Evolutionary conservation across 2,888 invertebrate genomes (phyloP).

Genomic region (Scotopteryx bipunctaria): DNA sequence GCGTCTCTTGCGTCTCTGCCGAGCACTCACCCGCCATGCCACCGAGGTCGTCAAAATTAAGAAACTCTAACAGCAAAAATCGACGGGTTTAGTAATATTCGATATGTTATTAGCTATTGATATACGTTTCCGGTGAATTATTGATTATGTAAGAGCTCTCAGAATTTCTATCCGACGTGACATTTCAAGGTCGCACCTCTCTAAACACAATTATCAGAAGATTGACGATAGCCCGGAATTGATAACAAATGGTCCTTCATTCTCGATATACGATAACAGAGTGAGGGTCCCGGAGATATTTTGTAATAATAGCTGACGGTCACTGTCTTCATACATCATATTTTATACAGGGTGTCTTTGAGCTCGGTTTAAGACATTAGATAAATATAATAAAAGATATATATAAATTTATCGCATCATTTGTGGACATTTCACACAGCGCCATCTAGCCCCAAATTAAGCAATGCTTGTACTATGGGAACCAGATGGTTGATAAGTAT

Average conservation of each 20-base stretch:
- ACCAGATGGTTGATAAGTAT: too few relatives aligned
- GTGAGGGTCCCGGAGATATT: slow-evolving; percentile 20
- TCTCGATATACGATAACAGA: slow-evolving; percentile 22
- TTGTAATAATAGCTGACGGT: slow-evolving; percentile 20
- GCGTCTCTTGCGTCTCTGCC: too few relatives aligned
- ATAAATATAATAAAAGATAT: too few relatives aligned
- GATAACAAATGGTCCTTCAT: slow-evolving; percentile 35
- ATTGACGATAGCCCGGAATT: slow-evolving; percentile 34
- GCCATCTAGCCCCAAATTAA: too few relatives aligned
- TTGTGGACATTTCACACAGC: too few relatives aligned
- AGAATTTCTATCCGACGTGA: slow-evolving; percentile 25
- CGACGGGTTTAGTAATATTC: too few relatives aligned
- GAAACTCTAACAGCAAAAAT: too few relatives aligned
- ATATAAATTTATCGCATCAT: too few relatives aligned
- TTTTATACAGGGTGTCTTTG: slow-evolving; percentile 8
- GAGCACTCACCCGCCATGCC: too few relatives aligned
- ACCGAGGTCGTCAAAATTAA: too few relatives aligned
- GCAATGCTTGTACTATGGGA: too few relatives aligned
- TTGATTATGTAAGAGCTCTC: slow-evolving; percentile 9
- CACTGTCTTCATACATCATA: slow-evolving; percentile 5
- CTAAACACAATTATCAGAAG: slow-evolving; percentile 34
- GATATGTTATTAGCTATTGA: too few relatives aligned
- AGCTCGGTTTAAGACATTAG: neutral
- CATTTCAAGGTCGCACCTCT: slow-evolving; percentile 30
- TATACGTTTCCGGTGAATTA: slow-evolving; percentile 6